Base-by-base conservation (phyloP, 2,113 vertebrate species). In the Lamprologus ornatipinnis region DNA sequence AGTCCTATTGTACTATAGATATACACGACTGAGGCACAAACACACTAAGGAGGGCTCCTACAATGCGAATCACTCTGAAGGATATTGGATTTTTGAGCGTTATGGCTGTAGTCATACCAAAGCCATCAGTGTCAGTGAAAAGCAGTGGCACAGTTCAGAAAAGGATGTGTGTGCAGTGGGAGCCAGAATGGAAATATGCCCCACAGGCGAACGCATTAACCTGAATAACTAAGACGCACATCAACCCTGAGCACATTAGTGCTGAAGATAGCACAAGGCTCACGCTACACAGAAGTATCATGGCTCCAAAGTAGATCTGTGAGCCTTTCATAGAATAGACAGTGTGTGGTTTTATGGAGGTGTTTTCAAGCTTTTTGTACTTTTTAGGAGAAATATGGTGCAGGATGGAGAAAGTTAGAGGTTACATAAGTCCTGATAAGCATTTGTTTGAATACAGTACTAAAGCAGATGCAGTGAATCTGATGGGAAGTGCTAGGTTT, bases 171-270 rank as follows among this genome's bases (percentile, higher is more conserved):
- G 85, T 73, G 87, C 86, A 83, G 51, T 51, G 78, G 53, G 87
- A 94, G 85, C 70, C 89, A 89, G 92, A 92, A 92, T 92, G 91
- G 90, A 92, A 93, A 91, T 91, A 88, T 87, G 86, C 84, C 94
- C 91, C 89, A 83, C 85, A 89, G 94, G 86, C 87, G 19, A 94
- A 94, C 7, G 28, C 90, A 94, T 95, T 92, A 95, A 95, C 95
- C 91, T 94, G 93, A 94, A 95, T 95, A 94, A 93, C 92, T 90
- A 89, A 94, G 90, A 91, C 81, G 81, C 89, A 87, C 91, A 88
- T 90, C 85, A 81, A 73, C 90, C 86, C 82, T 84, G 80, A 51
- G 87, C 88, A 73, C 86, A 79, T 89, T 82, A 85, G 51, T 42
- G 88, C 90, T 83, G 87, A 88, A 89, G 92, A 87, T 85, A 92